A percentile compares a stretch with the other conserved stretches of the same genome.
Conservation (phyloP, 92 coral and sea anemone genomes). For the Zoanthus gigantus region DNA sequence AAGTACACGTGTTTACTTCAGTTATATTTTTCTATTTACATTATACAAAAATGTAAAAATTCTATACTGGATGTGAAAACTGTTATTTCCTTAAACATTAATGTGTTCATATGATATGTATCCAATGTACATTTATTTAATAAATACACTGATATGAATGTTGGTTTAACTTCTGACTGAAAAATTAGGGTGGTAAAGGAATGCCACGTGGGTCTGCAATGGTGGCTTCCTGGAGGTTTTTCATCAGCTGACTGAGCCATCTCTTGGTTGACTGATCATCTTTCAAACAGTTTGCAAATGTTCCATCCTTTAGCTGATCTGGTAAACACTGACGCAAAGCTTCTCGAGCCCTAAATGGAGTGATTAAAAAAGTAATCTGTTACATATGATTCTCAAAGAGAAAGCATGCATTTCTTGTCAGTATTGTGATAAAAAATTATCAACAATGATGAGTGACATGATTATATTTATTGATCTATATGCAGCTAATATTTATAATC, state of each 20-base stretch:
- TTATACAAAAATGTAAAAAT: background rate
- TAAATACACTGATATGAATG: background rate
- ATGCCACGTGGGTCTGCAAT: constrained; percentile 92
- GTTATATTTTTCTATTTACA: background rate
- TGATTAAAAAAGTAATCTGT: too few relatives aligned
- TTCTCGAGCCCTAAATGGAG: constrained; percentile 85
- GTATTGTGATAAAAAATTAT: too few relatives aligned
- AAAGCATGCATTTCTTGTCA: too few relatives aligned
- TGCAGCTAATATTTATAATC: too few relatives aligned
- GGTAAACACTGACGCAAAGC: constrained; percentile 98
- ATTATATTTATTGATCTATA: too few relatives aligned
- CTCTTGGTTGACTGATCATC: constrained; percentile 97
- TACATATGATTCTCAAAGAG: too few relatives aligned
- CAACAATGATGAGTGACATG: too few relatives aligned
- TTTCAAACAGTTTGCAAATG: constrained; percentile 93
- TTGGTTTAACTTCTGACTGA: background rate
- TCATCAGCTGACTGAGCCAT: constrained; percentile 98
- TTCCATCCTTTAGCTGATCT: constrained; percentile 98
- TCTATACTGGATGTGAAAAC: too few relatives aligned
- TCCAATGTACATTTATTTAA: too few relatives aligned
- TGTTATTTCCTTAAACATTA: too few relatives aligned
- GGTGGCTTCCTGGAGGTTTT: constrained; percentile 90
- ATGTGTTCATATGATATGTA: too few relatives aligned
- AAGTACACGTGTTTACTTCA: too few relatives aligned
- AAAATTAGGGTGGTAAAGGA: constrained; percentile 81